A percentile compares a stretch with the other conserved stretches of the same genome.
These are phyloP conservation scores for Rhabdophis nuchalis DNA, from an alignment of 2,797 vertebrate species.

Conservation along the genomic window DNA sequence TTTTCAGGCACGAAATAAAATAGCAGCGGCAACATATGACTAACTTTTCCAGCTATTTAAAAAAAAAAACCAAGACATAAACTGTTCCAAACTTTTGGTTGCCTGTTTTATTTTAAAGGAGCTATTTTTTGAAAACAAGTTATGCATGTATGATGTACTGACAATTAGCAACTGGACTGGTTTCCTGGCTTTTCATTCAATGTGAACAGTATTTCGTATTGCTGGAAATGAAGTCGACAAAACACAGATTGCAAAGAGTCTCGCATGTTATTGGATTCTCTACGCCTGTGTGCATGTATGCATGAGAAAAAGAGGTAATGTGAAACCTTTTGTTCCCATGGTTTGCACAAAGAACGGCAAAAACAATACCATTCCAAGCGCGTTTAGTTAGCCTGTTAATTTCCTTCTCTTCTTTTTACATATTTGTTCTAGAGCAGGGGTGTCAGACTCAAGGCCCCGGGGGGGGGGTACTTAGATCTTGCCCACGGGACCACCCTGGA, in stretches of 20 bases:
- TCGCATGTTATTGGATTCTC: background rate
- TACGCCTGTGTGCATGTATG: background rate
- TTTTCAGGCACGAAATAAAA: conserved; percentile 48
- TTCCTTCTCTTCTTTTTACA: background rate
- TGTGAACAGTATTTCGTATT: background rate
- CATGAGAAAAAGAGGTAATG: background rate
- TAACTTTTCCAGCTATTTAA: conserved; percentile 10
- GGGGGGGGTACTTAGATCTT: no score
- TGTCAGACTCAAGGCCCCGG: no score
- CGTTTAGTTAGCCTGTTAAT: background rate
- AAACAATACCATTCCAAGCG: background rate
- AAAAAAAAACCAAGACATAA: background rate
- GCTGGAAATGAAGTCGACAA: conserved; percentile 8
- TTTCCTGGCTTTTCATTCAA: background rate
- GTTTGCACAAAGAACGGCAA: background rate
- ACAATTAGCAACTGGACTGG: conserved; percentile 1
- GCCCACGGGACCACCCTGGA: no score
- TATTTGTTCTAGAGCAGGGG: background rate
- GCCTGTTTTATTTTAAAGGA: conserved; percentile 30
- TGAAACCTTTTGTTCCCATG: background rate
- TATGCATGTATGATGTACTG: background rate
- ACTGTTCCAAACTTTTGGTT: background rate
- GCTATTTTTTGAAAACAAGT: conserved; percentile 31
- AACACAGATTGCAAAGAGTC: background rate
- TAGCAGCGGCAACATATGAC: background rate